A percentile compares a stretch with the other conserved stretches of the same genome.
Conservation (phyloP, 2,113 vertebrate species). For the Nettapus auritus region DNA sequence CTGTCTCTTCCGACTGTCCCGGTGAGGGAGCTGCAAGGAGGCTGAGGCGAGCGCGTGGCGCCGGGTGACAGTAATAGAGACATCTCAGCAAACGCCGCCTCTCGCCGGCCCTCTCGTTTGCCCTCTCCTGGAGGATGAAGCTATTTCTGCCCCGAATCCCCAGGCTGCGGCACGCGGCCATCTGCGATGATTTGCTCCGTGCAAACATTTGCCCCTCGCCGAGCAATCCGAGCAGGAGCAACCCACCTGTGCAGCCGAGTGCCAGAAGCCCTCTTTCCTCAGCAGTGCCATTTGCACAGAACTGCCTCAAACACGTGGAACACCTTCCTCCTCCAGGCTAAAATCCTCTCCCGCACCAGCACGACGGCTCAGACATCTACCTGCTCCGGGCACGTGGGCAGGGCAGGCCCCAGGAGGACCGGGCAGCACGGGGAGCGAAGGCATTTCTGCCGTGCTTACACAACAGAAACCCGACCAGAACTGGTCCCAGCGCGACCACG, state of each 20-base stretch:
- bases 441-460: fast-evolving
- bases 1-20: background rate
- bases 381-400: background rate
- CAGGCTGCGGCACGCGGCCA: fast-evolving
- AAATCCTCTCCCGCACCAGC: background rate
- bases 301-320: background rate
- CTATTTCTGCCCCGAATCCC: background rate
- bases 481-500: background rate
- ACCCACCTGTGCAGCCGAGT: fast-evolving
- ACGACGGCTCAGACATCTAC: background rate
- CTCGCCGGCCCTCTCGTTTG: background rate
- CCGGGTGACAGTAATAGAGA: background rate
- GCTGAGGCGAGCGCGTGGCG: fast-evolving
- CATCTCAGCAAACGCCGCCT: fast-evolving
- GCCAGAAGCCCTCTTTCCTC: background rate
- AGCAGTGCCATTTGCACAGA: background rate
- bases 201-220: background rate
- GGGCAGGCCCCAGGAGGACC: background rate
- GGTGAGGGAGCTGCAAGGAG: background rate
- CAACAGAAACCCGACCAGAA: background rate
- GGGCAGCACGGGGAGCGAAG: background rate
- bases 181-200: fast-evolving
- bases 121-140: slow-evolving; percentile 12
- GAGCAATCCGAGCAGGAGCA: fast-evolving
- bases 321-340: background rate